Base-by-base conservation (phyloP, 2,888 invertebrate genomes). In the Belgica antarctica region DNA sequence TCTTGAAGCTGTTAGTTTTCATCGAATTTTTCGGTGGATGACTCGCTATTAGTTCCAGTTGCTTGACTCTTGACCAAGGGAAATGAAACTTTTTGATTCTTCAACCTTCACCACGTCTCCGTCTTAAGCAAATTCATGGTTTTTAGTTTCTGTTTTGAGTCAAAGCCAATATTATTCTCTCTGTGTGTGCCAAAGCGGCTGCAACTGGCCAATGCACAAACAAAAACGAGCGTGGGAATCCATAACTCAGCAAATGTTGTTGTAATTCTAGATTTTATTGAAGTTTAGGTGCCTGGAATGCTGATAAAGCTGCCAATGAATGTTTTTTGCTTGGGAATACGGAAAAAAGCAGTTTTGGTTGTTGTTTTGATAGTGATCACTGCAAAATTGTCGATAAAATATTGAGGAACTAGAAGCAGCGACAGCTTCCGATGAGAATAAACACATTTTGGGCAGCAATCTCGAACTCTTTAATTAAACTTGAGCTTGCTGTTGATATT, bases 11-110 rank as follows among this genome's bases (percentile, higher is more conserved):
- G 41, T 10, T 41, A 34, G 41, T 10, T 41, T 41, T 61, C 27
- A 7, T 2, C 27, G 25, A 7, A 27, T 8, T n/a, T 7, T 47
- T 61, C 27, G 5, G 10, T 61, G 25, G 25, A 27, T 8, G 28
- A 62, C 17, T 12, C 8, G 19, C 31, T 34, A 62, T 62, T 62
- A 31, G 62, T 62, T 62, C 62, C 62, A 62, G 19, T 62, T 28
- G 12, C 22, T 62, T 62, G 62, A 34, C 34, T 62, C 36, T 31
- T 62, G 34, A 17, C 34, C 31, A 34, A 15, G n/a, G 62, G 62
- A 62, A 62, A 34, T 62, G 62, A 62, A 62, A 5, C 62, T 27
- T 62, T 36, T 62, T 25, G 62, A 22, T 28, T 62, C 12, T 12
- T 17, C 12, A 31, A 15, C 12, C 52, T 52, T 52, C 52, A 52